Conservation (phyloP, 2,113 vertebrate genomes). For the Cyprinus carpio region DNA sequence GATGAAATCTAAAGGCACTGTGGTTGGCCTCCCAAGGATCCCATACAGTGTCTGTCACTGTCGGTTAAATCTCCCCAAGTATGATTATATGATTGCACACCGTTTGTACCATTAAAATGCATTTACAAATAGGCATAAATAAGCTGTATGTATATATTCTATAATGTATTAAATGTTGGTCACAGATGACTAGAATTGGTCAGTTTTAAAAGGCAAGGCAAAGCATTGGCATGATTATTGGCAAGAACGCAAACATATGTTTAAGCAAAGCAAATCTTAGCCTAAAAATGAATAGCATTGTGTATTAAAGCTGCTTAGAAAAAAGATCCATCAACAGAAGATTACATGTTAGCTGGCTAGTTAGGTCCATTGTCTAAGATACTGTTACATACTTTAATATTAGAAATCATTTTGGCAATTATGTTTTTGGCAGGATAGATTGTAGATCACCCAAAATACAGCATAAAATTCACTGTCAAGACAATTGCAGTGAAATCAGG, state of each 20-base stretch:
- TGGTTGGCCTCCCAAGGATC: not conserved
- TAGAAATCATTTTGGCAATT: not conserved
- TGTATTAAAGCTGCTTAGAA: not conserved
- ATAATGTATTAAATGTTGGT: constrained; percentile 14
- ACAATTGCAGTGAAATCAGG: not conserved
- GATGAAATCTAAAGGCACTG: not conserved
- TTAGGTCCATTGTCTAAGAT: not conserved
- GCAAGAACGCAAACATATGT: not conserved
- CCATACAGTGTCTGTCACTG: not conserved
- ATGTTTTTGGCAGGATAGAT: not conserved
- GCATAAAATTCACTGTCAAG: not conserved
- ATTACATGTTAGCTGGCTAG: not conserved
- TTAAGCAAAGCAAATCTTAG: not conserved
- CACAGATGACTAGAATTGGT: constrained; percentile 14
- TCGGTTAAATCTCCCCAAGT: not conserved
- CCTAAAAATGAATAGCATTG: not conserved
- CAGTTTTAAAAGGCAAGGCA: not conserved
- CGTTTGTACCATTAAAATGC: constrained; percentile 12
- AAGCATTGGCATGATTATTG: not conserved
- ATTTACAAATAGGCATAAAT: constrained; percentile 1
- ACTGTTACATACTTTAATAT: not conserved
- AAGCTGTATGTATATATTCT: not conserved
- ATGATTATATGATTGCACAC: constrained; percentile 5
- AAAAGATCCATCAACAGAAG: not conserved
- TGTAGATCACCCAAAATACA: not conserved